Percentiles rank a stretch among this genome's conserved stretches.
phyloP scores from a whole-genome alignment of 2,113 vertebrate genomes.

The Thalassarche chlororhynchos region DNA sequence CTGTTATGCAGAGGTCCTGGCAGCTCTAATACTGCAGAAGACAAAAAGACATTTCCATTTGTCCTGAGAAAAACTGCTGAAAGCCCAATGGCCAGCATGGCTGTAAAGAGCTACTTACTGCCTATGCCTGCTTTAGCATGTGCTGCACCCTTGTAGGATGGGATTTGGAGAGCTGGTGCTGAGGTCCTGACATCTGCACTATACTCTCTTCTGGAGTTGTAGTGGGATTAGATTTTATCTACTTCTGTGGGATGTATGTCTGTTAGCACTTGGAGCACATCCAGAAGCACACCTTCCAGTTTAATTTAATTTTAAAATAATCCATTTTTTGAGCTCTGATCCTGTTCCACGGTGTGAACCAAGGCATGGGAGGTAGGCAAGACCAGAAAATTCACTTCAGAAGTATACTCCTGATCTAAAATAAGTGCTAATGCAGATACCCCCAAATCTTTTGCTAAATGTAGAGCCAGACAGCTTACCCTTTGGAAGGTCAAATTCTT shows the following conservation, averaged over 20 bases:
- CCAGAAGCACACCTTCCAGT: neutral
- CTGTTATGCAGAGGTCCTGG: neutral
- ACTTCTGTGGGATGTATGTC: neutral
- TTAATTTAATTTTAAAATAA: neutral
- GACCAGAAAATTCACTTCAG: neutral
- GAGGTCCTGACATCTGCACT: neutral
- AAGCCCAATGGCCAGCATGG: neutral
- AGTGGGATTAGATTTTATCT: neutral
- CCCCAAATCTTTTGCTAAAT: neutral
- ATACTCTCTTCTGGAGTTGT: neutral
- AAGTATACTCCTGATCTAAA: neutral
- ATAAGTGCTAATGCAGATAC: neutral
- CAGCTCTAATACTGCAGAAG: neutral
- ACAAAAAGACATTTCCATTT: neutral
- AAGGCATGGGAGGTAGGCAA: neutral
- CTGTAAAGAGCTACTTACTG: neutral
- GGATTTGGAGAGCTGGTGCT: neutral
- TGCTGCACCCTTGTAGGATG: neutral
- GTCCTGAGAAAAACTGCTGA: neutral
- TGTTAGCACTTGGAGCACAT: neutral
- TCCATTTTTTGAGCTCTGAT: neutral
- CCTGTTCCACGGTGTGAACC: neutral
- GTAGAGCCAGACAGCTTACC: neutral
- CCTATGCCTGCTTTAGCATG: neutral
- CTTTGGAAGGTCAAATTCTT: neutral